Evolutionary conservation across 2,113 vertebrate species (phyloP).

Genomic region (Turdus rufiventris): DNA sequence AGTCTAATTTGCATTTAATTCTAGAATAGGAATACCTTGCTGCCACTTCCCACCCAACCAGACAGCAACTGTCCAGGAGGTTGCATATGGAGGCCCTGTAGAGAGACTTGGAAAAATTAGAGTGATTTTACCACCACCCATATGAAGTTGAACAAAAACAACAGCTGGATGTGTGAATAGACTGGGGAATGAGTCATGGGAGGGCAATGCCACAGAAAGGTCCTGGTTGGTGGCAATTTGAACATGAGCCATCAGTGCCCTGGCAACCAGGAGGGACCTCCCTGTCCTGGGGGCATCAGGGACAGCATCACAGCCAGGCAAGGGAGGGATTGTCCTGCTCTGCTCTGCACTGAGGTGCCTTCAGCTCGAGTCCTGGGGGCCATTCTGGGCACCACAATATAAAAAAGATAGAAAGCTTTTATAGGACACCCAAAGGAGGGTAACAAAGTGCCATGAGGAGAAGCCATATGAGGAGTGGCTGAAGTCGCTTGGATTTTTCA

Average conservation of each 20-base stretch:
- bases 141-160: not conserved
- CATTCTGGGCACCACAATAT: not conserved
- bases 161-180: not conserved
- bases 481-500: not conserved
- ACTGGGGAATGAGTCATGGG: too few relatives aligned
- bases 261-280: not conserved
- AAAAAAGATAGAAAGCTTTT: not conserved
- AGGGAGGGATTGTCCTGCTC: not conserved
- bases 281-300: not conserved
- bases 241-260: not conserved
- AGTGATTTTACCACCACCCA: not conserved
- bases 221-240: rapidly evolving
- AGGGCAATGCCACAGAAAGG: not conserved
- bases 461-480: rapidly evolving
- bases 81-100: not conserved
- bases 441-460: not conserved
- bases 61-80: not conserved
- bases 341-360: not conserved
- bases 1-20: not conserved
- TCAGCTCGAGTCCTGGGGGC: not conserved
- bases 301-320: rapidly evolving
- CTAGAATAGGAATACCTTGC: not conserved
- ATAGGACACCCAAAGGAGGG: not conserved
- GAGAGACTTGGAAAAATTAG: not conserved
- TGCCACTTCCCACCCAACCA: not conserved